phyloP scores from a whole-genome alignment of 2,888 invertebrate species.

The Chrysolina americana region DNA sequence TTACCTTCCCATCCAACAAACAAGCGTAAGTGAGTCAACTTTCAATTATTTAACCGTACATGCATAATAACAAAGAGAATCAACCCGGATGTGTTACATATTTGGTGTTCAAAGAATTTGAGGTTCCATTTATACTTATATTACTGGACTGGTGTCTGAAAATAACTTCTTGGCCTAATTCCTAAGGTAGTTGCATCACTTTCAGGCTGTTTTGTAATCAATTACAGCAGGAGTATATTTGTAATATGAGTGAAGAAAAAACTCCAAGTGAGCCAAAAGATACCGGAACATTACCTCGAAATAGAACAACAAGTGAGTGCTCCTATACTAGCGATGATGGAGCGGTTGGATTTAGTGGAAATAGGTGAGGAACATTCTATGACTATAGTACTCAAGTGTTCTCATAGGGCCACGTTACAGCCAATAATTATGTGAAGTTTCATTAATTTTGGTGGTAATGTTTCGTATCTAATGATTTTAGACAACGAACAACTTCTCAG shows the following conservation, averaged over 20 bases:
- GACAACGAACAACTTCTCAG: conserved; percentile 65
- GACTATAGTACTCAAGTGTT: background rate
- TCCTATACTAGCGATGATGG: conserved; percentile 66
- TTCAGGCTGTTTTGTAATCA: conserved; percentile 36
- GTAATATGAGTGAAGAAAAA: conserved; percentile 50
- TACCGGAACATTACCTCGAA: conserved; percentile 55
- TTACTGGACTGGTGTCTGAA: conserved; percentile 54
- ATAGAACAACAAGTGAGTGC: conserved; percentile 67
- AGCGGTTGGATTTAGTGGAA: conserved; percentile 56
- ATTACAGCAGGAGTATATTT: background rate
- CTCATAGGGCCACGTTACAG: no score
- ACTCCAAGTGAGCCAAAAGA: conserved; percentile 57
- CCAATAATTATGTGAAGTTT: no score
- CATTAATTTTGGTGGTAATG: no score
- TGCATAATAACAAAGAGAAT: conserved; percentile 10
- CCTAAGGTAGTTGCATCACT: conserved; percentile 39
- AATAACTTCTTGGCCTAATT: conserved; percentile 57
- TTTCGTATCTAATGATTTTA: conserved; percentile 48
- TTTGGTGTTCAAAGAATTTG: background rate
- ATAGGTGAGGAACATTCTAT: conserved; percentile 55
- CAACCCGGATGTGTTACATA: conserved; percentile 18
- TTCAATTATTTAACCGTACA: background rate
- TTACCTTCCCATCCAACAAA: background rate
- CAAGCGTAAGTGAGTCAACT: conserved; percentile 1
- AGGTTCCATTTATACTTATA: conserved; percentile 31